A percentile compares a stretch with the other conserved stretches of the same genome.
phyloP scores from a whole-genome alignment of 2,113 vertebrate genomes.

The Engraulis encrasicolus region DNA sequence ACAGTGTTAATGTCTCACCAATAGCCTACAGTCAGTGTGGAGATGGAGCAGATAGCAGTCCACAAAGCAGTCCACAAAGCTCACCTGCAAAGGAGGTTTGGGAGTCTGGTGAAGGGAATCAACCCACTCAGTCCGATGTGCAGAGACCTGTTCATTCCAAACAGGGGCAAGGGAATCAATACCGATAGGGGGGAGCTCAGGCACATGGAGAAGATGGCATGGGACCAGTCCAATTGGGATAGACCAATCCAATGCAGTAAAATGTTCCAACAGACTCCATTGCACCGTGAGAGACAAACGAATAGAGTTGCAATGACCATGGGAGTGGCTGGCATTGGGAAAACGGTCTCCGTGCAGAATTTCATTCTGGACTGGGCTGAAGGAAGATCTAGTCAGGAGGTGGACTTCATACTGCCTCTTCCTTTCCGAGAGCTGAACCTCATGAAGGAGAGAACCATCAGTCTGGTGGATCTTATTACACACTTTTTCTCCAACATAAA shows the following conservation, averaged over 20 bases:
- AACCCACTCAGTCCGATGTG: conserved; percentile 33
- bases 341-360: conserved; percentile 37
- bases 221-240: not conserved
- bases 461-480: conserved; percentile 25
- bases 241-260: conserved; percentile 30
- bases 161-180: not conserved
- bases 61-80: no score
- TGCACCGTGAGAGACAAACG: conserved; percentile 15
- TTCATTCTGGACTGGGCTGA: conserved; percentile 41
- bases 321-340: conserved; percentile 24
- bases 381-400: conserved; percentile 26
- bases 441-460: conserved; percentile 25
- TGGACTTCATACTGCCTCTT: conserved; percentile 33
- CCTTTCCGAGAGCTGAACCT: conserved; percentile 33
- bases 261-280: conserved; percentile 23
- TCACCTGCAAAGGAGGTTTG: not conserved
- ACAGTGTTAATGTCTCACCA: no score
- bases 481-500: conserved; percentile 25
- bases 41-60: no score
- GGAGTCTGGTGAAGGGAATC: conserved; percentile 29
- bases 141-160: conserved; percentile 38
- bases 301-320: conserved; percentile 17
- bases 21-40: no score
- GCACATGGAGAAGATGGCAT: not conserved
- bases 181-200: not conserved